Evolutionary conservation across 2,888 invertebrate genomes (phyloP).

Genomic region (Plebejus anna): DNA sequence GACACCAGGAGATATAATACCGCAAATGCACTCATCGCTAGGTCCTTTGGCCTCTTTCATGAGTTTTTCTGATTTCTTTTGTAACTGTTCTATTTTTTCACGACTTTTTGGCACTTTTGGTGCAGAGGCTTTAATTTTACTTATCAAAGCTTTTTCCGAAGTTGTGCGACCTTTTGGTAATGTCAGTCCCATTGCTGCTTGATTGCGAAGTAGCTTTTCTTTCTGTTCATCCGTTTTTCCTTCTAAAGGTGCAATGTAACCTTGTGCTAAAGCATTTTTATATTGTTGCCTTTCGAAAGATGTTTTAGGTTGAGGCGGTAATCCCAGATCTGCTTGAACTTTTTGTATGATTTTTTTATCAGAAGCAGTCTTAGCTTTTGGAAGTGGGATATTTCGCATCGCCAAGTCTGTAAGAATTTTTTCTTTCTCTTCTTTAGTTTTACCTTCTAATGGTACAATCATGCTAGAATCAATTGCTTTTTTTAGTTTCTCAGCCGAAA

Average conservation of each 20-base stretch:
- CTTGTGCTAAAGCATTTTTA: conserved; percentile 38
- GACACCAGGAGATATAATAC: conserved; percentile 40
- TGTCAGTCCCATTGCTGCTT: conserved; percentile 35
- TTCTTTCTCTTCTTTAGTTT: conserved; percentile 38
- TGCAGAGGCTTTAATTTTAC: conserved; percentile 43
- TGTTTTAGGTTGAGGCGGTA: conserved; percentile 38
- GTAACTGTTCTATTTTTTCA: conserved; percentile 39
- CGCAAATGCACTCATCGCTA: conserved; percentile 48
- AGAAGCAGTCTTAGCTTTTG: conserved; percentile 34
- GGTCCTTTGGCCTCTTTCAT: conserved; percentile 48
- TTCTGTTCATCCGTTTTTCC: conserved; percentile 43
- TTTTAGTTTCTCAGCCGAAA: conserved; percentile 34
- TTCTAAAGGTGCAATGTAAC: conserved; percentile 41
- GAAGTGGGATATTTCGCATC: conserved; percentile 35
- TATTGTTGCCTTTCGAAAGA: conserved; percentile 34
- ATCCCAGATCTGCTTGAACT: conserved; percentile 32
- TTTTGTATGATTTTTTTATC: conserved; percentile 40
- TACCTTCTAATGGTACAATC: conserved; percentile 43
- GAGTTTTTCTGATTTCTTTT: conserved; percentile 43
- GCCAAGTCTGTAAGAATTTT: conserved; percentile 35
- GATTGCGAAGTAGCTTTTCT: conserved; percentile 41
- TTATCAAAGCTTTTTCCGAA: conserved; percentile 39
- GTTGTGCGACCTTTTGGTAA: conserved; percentile 37
- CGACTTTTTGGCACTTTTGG: conserved; percentile 39
- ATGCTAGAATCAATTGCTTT: conserved; percentile 42